Percentiles rank a stretch among this genome's conserved stretches.
Conservation (phyloP, 1,140 invertebrate species). For the Parasteatoda tepidariorum region DNA sequence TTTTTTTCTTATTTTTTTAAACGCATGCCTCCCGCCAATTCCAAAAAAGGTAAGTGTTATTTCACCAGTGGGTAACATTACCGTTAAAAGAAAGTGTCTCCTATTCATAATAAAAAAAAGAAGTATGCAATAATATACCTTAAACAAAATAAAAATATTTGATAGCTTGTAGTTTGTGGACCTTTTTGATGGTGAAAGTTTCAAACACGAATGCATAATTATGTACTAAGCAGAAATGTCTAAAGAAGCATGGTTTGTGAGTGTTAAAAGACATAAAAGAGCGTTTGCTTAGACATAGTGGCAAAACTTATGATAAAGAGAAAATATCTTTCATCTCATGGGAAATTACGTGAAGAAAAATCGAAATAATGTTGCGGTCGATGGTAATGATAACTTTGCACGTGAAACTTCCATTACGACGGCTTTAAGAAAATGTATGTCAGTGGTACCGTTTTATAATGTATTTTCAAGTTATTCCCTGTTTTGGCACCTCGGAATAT, state of each 20-base stretch:
- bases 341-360: slow-evolving; percentile 49
- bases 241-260: neutral
- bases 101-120: no score
- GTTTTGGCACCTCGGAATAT: neutral
- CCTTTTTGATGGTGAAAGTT: neutral
- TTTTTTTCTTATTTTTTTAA: slow-evolving; percentile 45
- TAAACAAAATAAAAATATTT: no score
- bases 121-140: no score
- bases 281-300: slow-evolving; percentile 13
- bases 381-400: slow-evolving; percentile 55
- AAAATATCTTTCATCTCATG: neutral
- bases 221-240: neutral
- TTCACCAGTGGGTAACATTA: slow-evolving; percentile 54
- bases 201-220: slow-evolving; percentile 7
- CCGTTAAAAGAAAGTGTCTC: neutral
- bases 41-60: slow-evolving; percentile 26
- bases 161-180: no score
- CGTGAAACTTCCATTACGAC: slow-evolving; percentile 34
- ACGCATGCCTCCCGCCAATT: slow-evolving; percentile 48
- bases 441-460: slow-evolving; percentile 28
- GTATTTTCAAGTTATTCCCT: neutral
- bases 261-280: slow-evolving; percentile 13
- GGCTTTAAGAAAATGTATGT: slow-evolving; percentile 28
- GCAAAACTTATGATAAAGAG: slow-evolving; percentile 34
- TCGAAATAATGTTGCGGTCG: slow-evolving; percentile 48